A percentile compares a stretch with the other conserved stretches of the same genome.
Conservation (phyloP, 1,140 invertebrate genomes). For the Drosophila athabasca region DNA sequence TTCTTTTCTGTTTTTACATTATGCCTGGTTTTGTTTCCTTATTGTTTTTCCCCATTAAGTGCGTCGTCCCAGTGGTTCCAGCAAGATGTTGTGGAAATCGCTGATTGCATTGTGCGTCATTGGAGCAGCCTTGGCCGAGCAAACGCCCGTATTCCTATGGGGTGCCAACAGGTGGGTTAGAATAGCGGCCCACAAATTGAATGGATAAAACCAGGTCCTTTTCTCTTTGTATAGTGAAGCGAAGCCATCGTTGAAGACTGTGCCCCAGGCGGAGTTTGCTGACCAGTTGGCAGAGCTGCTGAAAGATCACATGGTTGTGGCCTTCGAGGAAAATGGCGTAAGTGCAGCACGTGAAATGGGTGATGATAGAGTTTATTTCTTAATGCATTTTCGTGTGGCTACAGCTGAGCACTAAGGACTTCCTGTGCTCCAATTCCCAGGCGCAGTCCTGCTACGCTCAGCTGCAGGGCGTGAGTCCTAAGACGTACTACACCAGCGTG, state of each 20-base stretch:
- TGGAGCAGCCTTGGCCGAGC: slow-evolving; percentile 74
- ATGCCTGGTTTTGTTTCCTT: slow-evolving; percentile 40
- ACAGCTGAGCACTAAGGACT: slow-evolving; percentile 70
- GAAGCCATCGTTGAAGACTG: slow-evolving; percentile 64
- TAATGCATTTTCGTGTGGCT: background rate
- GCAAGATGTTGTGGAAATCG: slow-evolving; percentile 75
- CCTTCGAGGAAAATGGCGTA: slow-evolving; percentile 79
- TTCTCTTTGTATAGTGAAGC: slow-evolving; percentile 29
- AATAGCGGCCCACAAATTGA: slow-evolving; percentile 11
- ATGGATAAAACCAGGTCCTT: background rate
- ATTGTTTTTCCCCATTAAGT: slow-evolving; percentile 46
- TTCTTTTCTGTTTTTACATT: slow-evolving; percentile 44
- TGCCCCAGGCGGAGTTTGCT: slow-evolving; percentile 64
- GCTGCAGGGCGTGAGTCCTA: slow-evolving; percentile 63
- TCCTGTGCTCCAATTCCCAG: slow-evolving; percentile 62
- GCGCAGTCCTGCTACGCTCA: slow-evolving; percentile 72
- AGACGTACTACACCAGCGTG: slow-evolving; percentile 77
- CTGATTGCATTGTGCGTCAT: slow-evolving; percentile 79
- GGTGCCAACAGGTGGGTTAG: slow-evolving; percentile 76
- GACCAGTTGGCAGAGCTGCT: slow-evolving; percentile 53
- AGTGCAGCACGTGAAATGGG: slow-evolving; percentile 29
- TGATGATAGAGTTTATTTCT: background rate
- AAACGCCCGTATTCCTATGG: slow-evolving; percentile 78
- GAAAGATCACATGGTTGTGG: slow-evolving; percentile 76
- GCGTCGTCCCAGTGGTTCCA: slow-evolving; percentile 46